Percentiles rank a stretch among this genome's conserved stretches.
These are phyloP conservation scores for Acipenser oxyrinchus DNA, from an alignment of 2,797 vertebrate genomes.

Conservation along the genomic window DNA sequence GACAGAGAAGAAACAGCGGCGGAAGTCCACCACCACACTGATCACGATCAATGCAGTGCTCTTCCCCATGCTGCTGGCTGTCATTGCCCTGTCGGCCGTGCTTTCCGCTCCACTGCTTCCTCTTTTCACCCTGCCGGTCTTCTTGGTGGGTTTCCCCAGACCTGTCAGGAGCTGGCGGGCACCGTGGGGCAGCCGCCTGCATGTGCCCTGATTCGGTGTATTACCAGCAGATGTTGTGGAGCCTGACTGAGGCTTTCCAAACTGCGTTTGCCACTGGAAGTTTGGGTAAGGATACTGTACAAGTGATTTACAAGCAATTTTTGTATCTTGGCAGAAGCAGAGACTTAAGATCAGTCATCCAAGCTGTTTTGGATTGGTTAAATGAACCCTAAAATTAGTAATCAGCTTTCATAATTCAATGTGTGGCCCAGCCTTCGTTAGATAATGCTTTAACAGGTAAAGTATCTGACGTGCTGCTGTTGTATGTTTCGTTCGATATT, in stretches of 20 bases:
- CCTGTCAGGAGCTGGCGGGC: conserved; percentile 85
- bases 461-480: too few species aligned
- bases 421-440: too few species aligned
- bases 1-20: conserved; percentile 91
- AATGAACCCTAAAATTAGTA: too few species aligned
- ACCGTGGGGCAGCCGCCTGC: conserved; percentile 68
- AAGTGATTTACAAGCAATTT: too few species aligned
- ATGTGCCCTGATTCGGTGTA: conserved; percentile 84
- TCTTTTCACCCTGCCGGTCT: conserved; percentile 88
- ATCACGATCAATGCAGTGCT: conserved; percentile 75
- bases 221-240: conserved; percentile 84
- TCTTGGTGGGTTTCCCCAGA: conserved; percentile 87
- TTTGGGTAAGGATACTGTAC: conserved; percentile 64
- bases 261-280: conserved; percentile 76
- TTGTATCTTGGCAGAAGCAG: too few species aligned
- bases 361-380: too few species aligned
- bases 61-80: conserved; percentile 69
- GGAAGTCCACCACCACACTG: conserved; percentile 72
- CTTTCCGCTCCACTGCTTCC: conserved; percentile 87
- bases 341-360: too few species aligned
- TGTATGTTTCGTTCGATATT: too few species aligned
- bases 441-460: too few species aligned
- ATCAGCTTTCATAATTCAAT: too few species aligned
- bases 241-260: conserved; percentile 69
- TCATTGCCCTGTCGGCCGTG: conserved; percentile 73